A percentile compares a stretch with the other conserved stretches of the same genome.
Evolutionary conservation across 1,140 invertebrate genomes (phyloP).

Genomic region (Drosophila sulfurigaster): DNA sequence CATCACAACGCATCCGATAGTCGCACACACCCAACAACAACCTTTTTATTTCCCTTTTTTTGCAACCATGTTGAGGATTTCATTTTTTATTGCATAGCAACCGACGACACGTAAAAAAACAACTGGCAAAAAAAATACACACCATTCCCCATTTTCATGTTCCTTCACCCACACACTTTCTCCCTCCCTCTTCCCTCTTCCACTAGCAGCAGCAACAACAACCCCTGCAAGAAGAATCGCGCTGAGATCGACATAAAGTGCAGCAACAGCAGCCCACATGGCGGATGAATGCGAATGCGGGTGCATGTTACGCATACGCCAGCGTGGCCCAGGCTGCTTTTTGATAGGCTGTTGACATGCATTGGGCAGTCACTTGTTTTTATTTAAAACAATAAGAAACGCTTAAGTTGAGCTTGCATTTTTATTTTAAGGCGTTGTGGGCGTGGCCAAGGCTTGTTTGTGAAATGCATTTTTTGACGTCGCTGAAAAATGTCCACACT

Average conservation of each 20-base stretch:
- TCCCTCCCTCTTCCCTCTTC: no score
- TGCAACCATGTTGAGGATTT: slow-evolving; percentile 6
- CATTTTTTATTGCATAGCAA: slow-evolving; percentile 45
- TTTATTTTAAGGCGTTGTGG: background rate
- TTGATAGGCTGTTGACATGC: slow-evolving; percentile 46
- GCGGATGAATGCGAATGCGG: slow-evolving; percentile 29
- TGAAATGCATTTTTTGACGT: background rate
- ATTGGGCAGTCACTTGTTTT: slow-evolving; percentile 17
- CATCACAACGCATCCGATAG: background rate
- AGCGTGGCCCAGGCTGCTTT: slow-evolving; percentile 18
- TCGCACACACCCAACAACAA: background rate
- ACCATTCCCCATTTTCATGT: background rate
- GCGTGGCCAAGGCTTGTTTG: background rate
- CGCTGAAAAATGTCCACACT: no score
- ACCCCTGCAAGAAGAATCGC: slow-evolving; percentile 14
- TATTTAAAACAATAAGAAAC: slow-evolving; percentile 29
- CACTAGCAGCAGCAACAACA: background rate
- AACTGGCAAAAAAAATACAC: background rate
- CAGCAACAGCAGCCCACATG: slow-evolving; percentile 14
- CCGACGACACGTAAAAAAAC: slow-evolving; percentile 37
- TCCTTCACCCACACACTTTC: background rate
- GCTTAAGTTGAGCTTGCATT: background rate
- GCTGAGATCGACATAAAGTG: slow-evolving; percentile 16
- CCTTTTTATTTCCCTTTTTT: background rate
- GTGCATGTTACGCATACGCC: slow-evolving; percentile 59